Evolutionary conservation across 2,888 invertebrate species (phyloP), one percentile per base, ranked within the genome.

Genomic region (Muscina levida): DNA sequence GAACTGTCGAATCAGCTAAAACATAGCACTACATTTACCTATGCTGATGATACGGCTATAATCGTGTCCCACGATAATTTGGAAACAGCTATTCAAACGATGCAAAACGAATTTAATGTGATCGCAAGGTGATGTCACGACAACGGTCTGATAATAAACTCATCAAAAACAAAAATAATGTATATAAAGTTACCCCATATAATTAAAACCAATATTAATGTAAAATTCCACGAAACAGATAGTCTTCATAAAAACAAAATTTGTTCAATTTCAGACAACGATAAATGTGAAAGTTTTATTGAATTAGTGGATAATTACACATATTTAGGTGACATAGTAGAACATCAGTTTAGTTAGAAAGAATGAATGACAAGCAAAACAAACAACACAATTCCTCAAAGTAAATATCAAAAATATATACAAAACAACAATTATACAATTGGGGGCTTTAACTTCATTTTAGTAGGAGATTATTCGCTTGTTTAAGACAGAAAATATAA

Each of bases 1-100:
- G 70, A 57, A 48, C n/a, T 48, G n/a, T 6, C 2, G 2, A 56
- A 42, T 15, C 19, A 42, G n/a, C 48, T 48, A 1, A n/a, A 48
- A 57, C 3, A 57, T 0, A 31, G 57, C 10, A 57, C 57, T 4
- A 1, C 15, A 1, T 57, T 57, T 31, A 22, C 57, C 1, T 57
- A 57, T 31, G 57, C 57, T 1, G 57, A 57, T 15, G 57, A 57
- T 10, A 57, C 48, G 1, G 57, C 31, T 8, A 57, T 57, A 15
- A 15, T 57, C 13, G 57, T 57, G 15, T 31, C 57, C 0, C 57
- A 57, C n/a, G 15, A n/a, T 1, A 15, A 57, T 8, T 31, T 57
- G 6, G 5, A 15, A 2, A 15, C 13, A 1, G 57, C 57, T 1
- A 31, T 15, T 1, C 6, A n/a, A 1, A 31, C 8, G 4, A 31